Conservation (phyloP, 2,113 vertebrate species). For the Tyto alba region DNA sequence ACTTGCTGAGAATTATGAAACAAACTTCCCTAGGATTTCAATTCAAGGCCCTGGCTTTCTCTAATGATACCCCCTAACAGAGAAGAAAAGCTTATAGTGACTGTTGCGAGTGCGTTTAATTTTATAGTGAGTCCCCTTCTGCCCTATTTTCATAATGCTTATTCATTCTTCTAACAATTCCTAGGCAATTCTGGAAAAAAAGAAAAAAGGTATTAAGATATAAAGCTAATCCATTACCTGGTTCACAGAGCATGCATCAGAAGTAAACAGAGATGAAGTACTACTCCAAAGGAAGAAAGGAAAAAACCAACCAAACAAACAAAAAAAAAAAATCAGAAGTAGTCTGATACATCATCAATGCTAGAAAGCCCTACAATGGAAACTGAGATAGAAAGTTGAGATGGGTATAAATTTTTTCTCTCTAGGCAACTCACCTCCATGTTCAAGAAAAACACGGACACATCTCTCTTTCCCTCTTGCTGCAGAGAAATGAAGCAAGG, state of each 20-base stretch:
- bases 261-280: neutral
- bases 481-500: conserved; percentile 95
- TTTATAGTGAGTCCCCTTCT: neutral
- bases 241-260: neutral
- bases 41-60: neutral
- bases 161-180: neutral
- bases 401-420: neutral
- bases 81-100: neutral
- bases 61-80: neutral
- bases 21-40: neutral
- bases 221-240: neutral
- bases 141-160: conserved; percentile 9
- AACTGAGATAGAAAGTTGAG: neutral
- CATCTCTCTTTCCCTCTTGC: conserved; percentile 96
- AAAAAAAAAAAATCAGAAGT: neutral
- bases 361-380: neutral
- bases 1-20: neutral
- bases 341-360: neutral
- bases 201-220: neutral
- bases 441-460: conserved; percentile 95
- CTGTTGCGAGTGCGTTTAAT: neutral
- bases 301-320: too few relatives aligned
- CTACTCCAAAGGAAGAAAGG: neutral
- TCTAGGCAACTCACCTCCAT: conserved; percentile 85
- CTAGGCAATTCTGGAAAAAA: neutral